Percentiles rank a stretch among this genome's conserved stretches.
These are phyloP conservation scores for Agelas oroides DNA, from an alignment of 37 sponge, comb jelly and placozoan genomes.

Conservation along the genomic window DNA sequence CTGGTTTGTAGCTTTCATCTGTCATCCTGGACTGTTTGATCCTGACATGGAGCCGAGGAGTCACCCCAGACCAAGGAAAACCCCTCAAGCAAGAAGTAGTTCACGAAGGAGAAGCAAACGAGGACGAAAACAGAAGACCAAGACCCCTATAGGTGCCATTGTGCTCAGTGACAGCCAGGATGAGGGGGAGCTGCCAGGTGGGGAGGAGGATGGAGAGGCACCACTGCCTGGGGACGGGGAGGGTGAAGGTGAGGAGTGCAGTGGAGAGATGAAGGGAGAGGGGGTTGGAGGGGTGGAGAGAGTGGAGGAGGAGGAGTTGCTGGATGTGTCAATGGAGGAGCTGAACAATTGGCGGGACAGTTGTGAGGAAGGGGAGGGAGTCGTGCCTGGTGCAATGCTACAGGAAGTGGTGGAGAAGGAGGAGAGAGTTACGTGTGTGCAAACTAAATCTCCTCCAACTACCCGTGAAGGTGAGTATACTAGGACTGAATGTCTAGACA, in stretches of 20 bases:
- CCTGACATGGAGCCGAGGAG: slow-evolving; percentile 3
- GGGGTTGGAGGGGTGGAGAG: slow-evolving; percentile 10
- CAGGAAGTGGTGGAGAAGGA: not conserved
- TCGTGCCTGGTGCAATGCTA: no score
- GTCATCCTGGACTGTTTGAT: slow-evolving; percentile 68
- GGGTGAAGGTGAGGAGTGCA: not conserved
- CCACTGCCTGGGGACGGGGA: not conserved
- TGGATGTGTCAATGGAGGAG: not conserved
- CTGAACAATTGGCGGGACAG: not conserved
- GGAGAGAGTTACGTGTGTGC: not conserved
- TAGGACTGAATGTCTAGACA: no score
- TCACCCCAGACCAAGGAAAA: not conserved
- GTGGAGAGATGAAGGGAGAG: not conserved
- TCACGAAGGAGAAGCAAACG: not conserved
- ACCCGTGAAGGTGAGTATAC: no score
- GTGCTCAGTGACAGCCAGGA: not conserved
- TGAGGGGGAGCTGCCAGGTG: not conserved
- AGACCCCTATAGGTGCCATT: not conserved
- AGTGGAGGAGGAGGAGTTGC: not conserved
- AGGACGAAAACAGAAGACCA: not conserved
- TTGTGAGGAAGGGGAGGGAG: not conserved
- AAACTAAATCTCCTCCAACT: no score
- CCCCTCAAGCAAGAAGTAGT: not conserved
- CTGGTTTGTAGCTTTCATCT: slow-evolving; percentile 88
- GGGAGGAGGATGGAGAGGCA: not conserved